Evolutionary conservation across 2,113 vertebrate genomes (phyloP), one percentile per base, ranked within the genome.

Genomic region (Pelobates fuscus): DNA sequence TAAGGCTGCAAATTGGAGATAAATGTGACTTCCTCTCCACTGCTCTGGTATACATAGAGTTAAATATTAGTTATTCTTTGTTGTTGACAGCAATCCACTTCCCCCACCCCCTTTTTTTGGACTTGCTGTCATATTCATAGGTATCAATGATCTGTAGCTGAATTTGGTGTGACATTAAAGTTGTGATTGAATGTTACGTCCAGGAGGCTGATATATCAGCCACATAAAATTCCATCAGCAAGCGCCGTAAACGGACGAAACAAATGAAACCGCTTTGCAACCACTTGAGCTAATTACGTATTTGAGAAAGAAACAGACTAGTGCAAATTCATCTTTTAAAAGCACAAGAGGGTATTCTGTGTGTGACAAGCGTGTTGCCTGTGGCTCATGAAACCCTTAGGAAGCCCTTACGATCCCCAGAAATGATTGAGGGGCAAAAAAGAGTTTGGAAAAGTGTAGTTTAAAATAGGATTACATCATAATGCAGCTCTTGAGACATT

Each of bases 201-300:
- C 10, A 5, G 5, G 5, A 37, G 1, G 32, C 18, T 62, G 18
- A 32, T 26, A 4, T 20, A 25, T 11, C 20, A 17, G n/a, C n/a
- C n/a, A n/a, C n/a, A n/a, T n/a, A n/a, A n/a, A n/a, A n/a, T n/a
- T n/a, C n/a, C n/a, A n/a, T n/a, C n/a, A n/a, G n/a, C n/a, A n/a
- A n/a, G 15, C 7, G 10, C 26, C 1, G 26, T 23, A 14, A 25
- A 37, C 17, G 17, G 41, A 20, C 30, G 5, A 49, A 25, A 49
- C 23, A 15, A 57, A 43, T 66, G 54, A 65, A 57, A 66, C 61
- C 23, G 11, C 49, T 27, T 27, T 54, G 71, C 46, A 41, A 57
- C 23, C 71, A 58, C 71, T 66, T 43, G 10, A 66, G 61, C 41
- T 67, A 67, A 66, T 75, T 66, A 46, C 58, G 44, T 24, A 46